Conservation (phyloP, 2,888 invertebrate genomes). For the Xestia sexstrigata region DNA sequence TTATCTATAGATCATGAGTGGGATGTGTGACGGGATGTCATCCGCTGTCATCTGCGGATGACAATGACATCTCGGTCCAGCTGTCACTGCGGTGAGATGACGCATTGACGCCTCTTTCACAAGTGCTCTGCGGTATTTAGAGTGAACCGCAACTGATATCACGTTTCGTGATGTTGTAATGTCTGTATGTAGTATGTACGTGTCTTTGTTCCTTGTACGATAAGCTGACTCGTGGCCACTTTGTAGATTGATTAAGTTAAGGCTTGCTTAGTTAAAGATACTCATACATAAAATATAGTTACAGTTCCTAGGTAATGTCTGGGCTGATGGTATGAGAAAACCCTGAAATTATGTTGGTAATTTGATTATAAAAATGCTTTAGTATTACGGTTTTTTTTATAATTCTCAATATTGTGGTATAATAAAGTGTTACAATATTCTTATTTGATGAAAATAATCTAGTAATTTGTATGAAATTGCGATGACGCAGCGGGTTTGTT, state of each 20-base stretch:
- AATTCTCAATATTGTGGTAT: neutral
- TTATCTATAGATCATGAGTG: constrained; percentile 80
- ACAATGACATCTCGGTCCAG: constrained; percentile 59
- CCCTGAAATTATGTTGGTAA: neutral
- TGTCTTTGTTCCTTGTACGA: constrained; percentile 60
- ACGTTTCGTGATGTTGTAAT: constrained; percentile 68
- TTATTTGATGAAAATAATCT: neutral
- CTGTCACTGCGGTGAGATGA: constrained; percentile 57
- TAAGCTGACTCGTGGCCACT: constrained; percentile 62
- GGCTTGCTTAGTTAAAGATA: constrained; percentile 35
- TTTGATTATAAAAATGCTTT: neutral
- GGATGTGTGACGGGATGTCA: constrained; percentile 76
- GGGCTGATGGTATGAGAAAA: neutral
- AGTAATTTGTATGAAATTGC: neutral
- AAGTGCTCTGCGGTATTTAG: constrained; percentile 71
- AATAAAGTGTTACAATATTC: constrained; percentile 16
- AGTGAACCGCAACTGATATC: constrained; percentile 64
- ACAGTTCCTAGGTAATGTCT: neutral
- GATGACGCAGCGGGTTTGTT: neutral
- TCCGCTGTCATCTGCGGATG: constrained; percentile 73
- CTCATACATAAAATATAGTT: neutral
- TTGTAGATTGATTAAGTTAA: constrained; percentile 64
- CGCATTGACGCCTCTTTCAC: constrained; percentile 72
- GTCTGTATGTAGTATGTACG: constrained; percentile 61
- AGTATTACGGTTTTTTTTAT: neutral